These are phyloP conservation scores for Drosophila bipectinata DNA, from an alignment of 1,140 invertebrate genomes.

Conservation along the genomic window DNA sequence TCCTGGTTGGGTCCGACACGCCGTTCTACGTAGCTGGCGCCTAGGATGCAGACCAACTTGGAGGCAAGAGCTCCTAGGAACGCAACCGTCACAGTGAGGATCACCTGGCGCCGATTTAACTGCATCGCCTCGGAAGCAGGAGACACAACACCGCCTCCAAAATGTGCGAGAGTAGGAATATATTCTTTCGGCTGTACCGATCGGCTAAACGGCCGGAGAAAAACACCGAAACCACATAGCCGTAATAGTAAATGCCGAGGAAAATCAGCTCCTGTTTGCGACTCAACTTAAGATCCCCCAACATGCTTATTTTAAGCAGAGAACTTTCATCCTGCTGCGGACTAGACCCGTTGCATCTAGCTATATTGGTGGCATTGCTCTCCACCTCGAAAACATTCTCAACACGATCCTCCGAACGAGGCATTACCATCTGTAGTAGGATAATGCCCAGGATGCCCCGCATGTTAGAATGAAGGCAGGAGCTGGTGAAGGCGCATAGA, in stretches of 20 bases:
- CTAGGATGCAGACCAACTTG: not conserved
- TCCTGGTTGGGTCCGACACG: not conserved
- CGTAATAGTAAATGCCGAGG: not conserved
- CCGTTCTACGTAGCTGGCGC: not conserved
- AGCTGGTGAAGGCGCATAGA: slow-evolving; percentile 1
- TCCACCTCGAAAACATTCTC: not conserved
- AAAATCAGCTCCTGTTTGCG: too few relatives aligned
- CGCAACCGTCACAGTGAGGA: not conserved
- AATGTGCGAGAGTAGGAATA: too few relatives aligned
- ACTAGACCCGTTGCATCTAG: not conserved
- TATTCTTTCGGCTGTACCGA: not conserved
- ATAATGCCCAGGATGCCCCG: not conserved
- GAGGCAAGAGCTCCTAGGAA: not conserved
- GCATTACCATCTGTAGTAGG: not conserved
- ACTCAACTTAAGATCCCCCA: too few relatives aligned
- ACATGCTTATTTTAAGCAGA: too few relatives aligned
- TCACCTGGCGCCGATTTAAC: not conserved
- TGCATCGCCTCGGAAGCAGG: not conserved
- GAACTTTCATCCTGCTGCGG: too few relatives aligned
- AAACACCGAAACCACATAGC: not conserved
- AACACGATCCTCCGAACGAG: not conserved
- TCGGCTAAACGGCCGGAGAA: not conserved
- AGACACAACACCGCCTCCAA: not conserved
- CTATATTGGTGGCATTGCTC: too few relatives aligned
- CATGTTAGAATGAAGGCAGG: not conserved